phyloP scores from a whole-genome alignment of 2,113 vertebrate genomes.

The Cacatua alba region DNA sequence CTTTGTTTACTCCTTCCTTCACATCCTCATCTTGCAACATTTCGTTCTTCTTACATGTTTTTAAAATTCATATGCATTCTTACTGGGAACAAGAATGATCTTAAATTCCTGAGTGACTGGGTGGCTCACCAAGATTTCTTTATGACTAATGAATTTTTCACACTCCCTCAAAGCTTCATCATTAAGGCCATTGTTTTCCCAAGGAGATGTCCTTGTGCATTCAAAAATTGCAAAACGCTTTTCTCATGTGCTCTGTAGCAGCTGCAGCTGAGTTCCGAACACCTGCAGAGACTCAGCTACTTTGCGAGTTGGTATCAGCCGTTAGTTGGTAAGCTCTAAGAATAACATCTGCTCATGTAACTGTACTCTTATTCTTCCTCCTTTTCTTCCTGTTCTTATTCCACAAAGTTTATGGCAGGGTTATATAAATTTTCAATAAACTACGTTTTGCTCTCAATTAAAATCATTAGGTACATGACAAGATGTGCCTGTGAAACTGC shows the following conservation, averaged over 20 bases:
- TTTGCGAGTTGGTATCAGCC: neutral
- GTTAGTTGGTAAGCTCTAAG: neutral
- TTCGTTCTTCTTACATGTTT: neutral
- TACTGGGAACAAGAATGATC: neutral
- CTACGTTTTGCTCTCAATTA: neutral
- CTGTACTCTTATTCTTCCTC: neutral
- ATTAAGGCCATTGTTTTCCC: neutral
- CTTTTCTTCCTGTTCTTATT: neutral
- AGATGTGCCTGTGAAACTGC: neutral
- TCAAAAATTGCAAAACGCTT: neutral
- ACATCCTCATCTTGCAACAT: neutral
- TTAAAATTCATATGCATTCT: neutral
- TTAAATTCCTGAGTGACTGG: conserved; percentile 35
- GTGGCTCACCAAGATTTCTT: neutral
- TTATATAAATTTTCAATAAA: neutral
- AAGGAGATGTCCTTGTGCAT: neutral
- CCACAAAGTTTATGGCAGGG: neutral
- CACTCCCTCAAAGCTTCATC: neutral
- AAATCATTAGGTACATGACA: neutral
- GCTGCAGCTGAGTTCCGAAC: neutral
- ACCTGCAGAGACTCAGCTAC: neutral
- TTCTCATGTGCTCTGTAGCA: neutral
- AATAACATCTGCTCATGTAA: neutral
- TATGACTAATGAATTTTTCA: conserved; percentile 43
- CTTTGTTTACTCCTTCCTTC: neutral